A percentile compares a stretch with the other conserved stretches of the same genome.
Evolutionary conservation across 2,797 vertebrate genomes (phyloP).

Genomic region (Potorous gilbertii): DNA sequence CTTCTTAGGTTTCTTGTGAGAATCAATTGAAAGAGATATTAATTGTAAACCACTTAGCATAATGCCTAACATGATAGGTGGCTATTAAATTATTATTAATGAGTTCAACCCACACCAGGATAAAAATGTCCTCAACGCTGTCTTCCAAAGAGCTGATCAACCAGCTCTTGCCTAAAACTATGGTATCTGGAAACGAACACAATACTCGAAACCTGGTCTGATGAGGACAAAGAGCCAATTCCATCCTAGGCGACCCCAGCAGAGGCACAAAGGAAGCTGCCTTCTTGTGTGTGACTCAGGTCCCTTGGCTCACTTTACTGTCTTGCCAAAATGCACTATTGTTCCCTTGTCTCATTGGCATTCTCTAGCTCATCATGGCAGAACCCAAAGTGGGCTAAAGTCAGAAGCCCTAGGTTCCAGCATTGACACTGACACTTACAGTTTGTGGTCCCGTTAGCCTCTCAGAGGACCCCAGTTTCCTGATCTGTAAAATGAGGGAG

Average conservation of each 20-base stretch:
- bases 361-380: neutral
- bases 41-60: neutral
- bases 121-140: neutral
- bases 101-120: neutral
- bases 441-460: neutral
- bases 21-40: neutral
- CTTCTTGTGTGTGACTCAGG: neutral
- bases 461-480: neutral
- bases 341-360: neutral
- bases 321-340: neutral
- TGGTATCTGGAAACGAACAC: neutral
- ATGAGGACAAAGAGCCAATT: neutral
- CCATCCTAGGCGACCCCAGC: neutral
- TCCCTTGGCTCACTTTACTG: neutral
- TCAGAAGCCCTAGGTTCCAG: neutral
- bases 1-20: neutral
- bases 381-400: neutral
- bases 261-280: neutral
- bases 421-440: neutral
- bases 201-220: neutral
- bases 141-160: neutral
- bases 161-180: neutral
- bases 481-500: neutral
- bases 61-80: neutral
- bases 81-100: neutral